These are phyloP conservation scores for Dermatemys mawii DNA, from an alignment of 2,113 vertebrate genomes.

Conservation along the genomic window DNA sequence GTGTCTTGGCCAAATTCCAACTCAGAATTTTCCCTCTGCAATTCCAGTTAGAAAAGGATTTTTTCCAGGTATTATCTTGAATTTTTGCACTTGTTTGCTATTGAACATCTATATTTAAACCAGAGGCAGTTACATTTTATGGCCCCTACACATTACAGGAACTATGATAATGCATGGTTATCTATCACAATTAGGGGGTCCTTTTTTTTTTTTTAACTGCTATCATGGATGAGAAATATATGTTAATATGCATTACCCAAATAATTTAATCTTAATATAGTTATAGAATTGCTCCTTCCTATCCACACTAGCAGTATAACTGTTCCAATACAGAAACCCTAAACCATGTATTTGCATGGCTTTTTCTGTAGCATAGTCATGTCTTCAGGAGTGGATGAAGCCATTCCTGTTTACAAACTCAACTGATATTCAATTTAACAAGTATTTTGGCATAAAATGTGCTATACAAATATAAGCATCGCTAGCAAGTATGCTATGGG, in stretches of 20 bases:
- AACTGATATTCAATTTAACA: neutral
- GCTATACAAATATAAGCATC: neutral
- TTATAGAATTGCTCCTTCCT: fast-evolving
- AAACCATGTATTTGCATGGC: fast-evolving
- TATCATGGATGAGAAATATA: neutral
- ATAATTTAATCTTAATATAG: neutral
- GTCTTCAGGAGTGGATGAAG: neutral
- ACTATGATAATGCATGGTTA: neutral
- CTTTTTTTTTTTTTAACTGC: neutral
- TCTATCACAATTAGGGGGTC: neutral
- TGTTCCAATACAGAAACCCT: neutral
- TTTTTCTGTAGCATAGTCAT: neutral
- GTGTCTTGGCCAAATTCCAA: neutral
- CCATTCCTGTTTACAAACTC: neutral
- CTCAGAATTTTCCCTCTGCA: neutral
- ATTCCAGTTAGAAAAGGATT: neutral
- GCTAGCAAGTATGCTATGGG: neutral
- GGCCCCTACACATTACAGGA: neutral
- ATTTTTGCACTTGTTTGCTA: neutral
- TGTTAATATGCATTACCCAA: neutral
- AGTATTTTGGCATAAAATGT: neutral
- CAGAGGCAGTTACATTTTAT: neutral
- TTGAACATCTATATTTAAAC: neutral
- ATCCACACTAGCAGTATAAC: neutral
- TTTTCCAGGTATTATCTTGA: neutral